phyloP scores from a whole-genome alignment of 2,888 invertebrate genomes.

The Nomada ruficornis region DNA sequence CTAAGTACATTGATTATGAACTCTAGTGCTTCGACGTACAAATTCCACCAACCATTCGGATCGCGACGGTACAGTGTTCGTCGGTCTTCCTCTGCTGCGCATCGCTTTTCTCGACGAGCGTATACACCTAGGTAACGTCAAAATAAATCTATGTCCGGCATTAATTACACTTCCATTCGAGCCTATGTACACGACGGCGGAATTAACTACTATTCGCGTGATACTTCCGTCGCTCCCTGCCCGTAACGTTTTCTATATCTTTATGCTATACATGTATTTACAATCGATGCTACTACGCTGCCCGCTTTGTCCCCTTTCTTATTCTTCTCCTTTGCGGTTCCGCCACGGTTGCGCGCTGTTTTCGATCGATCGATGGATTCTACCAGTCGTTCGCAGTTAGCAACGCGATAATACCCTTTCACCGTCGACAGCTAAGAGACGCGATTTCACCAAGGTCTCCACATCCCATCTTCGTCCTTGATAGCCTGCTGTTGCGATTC shows the following conservation, averaged over 20 bases:
- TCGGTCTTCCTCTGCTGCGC: neutral
- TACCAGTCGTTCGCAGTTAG: neutral
- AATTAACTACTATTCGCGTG: conserved; percentile 62
- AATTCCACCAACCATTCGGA: conserved; percentile 75
- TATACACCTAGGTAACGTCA: conserved; percentile 84
- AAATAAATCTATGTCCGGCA: conserved; percentile 83
- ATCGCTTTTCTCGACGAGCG: conserved; percentile 47
- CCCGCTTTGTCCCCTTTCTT: no score
- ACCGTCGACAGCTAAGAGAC: neutral
- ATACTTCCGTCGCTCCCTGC: neutral
- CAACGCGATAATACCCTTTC: neutral
- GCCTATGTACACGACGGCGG: conserved; percentile 75
- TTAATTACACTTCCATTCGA: conserved; percentile 78
- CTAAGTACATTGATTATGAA: conserved; percentile 83
- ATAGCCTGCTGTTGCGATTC: conserved; percentile 76
- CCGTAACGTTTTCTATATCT: conserved; percentile 27
- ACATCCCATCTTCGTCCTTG: conserved; percentile 83
- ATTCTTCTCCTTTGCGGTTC: no score
- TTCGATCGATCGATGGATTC: neutral
- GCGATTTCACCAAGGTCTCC: conserved; percentile 81
- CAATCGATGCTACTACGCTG: no score
- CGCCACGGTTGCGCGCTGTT: neutral
- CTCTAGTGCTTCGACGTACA: conserved; percentile 77
- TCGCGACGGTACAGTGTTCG: conserved; percentile 58
- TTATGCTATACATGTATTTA: conserved; percentile 58